Percentiles rank a stretch among this genome's conserved stretches.
These are phyloP conservation scores for Julus scandinavius DNA, from an alignment of 2,888 invertebrate species.

Conservation along the genomic window DNA sequence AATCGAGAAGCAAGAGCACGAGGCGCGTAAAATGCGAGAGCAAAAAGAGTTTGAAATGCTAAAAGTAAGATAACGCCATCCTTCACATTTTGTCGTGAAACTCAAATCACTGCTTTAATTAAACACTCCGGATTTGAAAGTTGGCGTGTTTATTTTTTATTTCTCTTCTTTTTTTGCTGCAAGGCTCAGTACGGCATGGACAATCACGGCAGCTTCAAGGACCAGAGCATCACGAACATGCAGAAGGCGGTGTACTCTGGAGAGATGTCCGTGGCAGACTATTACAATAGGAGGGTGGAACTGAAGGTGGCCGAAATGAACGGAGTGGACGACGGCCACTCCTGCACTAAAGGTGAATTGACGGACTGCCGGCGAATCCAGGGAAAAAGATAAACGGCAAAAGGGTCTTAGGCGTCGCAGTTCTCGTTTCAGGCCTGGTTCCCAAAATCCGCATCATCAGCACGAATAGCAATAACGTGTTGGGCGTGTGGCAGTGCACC, in stretches of 20 bases:
- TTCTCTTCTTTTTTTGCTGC: background rate
- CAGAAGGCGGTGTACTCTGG: slow-evolving; percentile 85
- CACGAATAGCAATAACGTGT: slow-evolving; percentile 70
- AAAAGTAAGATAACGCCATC: slow-evolving; percentile 67
- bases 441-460: slow-evolving; percentile 64
- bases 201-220: slow-evolving; percentile 82
- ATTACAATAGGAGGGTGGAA: slow-evolving; percentile 83
- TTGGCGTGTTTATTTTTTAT: background rate
- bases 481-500: slow-evolving; percentile 79
- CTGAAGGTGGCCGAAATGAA: slow-evolving; percentile 79
- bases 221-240: slow-evolving; percentile 81
- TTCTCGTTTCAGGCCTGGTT: slow-evolving; percentile 63
- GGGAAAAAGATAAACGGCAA: background rate
- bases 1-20: slow-evolving; percentile 72
- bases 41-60: slow-evolving; percentile 84
- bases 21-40: slow-evolving; percentile 78
- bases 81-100: background rate
- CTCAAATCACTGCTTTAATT: background rate
- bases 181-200: slow-evolving; percentile 90
- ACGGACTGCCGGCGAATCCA: too few species aligned
- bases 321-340: slow-evolving; percentile 84
- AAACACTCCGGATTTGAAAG: background rate
- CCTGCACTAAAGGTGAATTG: slow-evolving; percentile 77
- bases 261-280: slow-evolving; percentile 85
- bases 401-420: background rate